phyloP scores from a whole-genome alignment of 2,797 vertebrate genomes.

The Stomatorhinus walkeri region DNA sequence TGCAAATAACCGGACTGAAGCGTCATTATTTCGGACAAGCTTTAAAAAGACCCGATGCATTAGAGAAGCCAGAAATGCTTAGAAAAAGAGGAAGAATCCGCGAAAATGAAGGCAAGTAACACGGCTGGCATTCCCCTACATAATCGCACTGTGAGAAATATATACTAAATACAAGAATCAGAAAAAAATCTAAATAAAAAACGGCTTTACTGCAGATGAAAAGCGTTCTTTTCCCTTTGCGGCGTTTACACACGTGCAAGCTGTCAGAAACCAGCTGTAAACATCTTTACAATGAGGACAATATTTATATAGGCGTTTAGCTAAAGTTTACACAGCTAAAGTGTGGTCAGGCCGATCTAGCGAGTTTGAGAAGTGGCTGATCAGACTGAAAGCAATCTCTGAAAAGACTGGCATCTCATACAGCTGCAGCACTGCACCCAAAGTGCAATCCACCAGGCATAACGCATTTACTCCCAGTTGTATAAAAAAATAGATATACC shows the following conservation, averaged over 20 bases:
- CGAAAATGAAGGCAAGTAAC: neutral
- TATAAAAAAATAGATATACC: neutral
- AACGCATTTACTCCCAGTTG: neutral
- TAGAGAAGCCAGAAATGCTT: neutral
- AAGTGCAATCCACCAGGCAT: neutral
- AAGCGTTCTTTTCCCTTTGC: neutral
- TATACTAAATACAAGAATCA: neutral
- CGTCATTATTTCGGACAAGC: neutral
- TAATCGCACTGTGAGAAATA: neutral
- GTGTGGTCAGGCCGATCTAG: neutral
- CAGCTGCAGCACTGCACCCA: neutral
- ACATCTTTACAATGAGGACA: neutral
- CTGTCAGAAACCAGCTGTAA: neutral
- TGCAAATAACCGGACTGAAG: neutral
- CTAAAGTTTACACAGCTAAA: neutral
- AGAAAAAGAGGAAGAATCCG: neutral
- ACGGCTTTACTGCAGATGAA: neutral
- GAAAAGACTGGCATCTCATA: neutral
- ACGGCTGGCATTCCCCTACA: neutral
- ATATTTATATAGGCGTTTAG: neutral
- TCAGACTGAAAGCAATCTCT: neutral
- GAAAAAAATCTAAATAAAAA: neutral
- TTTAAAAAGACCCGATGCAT: neutral
- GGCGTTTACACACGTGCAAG: neutral
- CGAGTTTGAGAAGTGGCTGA: neutral